Evolutionary conservation across 2,113 vertebrate species (phyloP).

Genomic region (Ptilonorhynchus violaceus): DNA sequence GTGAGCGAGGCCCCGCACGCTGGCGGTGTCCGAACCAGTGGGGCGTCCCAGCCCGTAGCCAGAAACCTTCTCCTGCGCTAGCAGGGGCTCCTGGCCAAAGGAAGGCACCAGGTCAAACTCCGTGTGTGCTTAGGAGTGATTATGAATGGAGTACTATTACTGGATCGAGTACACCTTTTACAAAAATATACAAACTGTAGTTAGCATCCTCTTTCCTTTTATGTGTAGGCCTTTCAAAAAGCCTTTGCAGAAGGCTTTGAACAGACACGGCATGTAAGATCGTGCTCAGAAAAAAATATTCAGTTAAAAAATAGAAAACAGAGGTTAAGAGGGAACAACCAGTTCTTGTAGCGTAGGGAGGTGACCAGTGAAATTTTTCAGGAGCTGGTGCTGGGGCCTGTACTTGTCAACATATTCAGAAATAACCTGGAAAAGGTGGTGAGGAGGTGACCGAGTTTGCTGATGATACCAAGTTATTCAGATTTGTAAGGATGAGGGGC

Average conservation of each 20-base stretch:
- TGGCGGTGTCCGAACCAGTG: not conserved
- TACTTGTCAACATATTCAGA: slow-evolving; percentile 46
- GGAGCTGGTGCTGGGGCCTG: not conserved
- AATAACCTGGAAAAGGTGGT: slow-evolving; percentile 31
- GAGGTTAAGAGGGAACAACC: slow-evolving; percentile 15
- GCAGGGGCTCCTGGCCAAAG: slow-evolving; percentile 17
- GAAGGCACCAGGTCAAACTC: slow-evolving; percentile 26
- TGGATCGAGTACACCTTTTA: slow-evolving; percentile 50
- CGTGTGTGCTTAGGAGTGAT: slow-evolving; percentile 4
- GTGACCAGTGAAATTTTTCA: not conserved
- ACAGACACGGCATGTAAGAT: not conserved
- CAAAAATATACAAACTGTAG: slow-evolving; percentile 60
- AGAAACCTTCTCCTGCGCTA: not conserved
- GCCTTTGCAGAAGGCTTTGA: slow-evolving; percentile 58
- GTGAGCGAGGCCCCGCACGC: not conserved
- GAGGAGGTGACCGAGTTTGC: not conserved
- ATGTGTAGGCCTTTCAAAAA: slow-evolving; percentile 10
- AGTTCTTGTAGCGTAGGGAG: not conserved
- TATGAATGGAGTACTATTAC: slow-evolving; percentile 48
- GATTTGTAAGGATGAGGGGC: not conserved
- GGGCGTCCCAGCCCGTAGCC: not conserved
- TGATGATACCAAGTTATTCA: not conserved
- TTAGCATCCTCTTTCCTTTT: slow-evolving; percentile 59
- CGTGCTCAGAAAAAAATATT: not conserved
- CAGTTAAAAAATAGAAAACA: slow-evolving; percentile 11